Conservation (phyloP, 2,113 vertebrate species). For the Psephotus haematonotus region DNA sequence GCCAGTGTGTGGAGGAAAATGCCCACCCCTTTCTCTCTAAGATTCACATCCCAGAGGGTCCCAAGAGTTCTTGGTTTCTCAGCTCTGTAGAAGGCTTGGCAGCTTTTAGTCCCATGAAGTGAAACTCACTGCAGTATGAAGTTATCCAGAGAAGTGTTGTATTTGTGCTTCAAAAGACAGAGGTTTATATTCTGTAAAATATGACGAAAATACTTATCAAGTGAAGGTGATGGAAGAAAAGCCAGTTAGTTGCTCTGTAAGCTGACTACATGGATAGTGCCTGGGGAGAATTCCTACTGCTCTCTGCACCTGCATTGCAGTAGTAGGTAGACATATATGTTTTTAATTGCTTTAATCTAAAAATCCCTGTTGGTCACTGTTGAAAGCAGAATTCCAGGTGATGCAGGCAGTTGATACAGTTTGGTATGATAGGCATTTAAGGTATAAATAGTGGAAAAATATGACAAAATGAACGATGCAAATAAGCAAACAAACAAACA, state of each 20-base stretch:
- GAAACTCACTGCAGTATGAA: background rate
- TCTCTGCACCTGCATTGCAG: constrained; percentile 44
- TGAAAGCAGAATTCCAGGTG: background rate
- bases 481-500: background rate
- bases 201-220: background rate
- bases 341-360: constrained; percentile 22
- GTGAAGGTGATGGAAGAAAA: background rate
- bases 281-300: background rate
- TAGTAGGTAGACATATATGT: background rate
- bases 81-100: background rate
- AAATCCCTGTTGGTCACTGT: background rate
- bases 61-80: background rate
- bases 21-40: background rate
- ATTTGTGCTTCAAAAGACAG: background rate
- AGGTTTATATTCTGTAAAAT: background rate
- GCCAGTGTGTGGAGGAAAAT: background rate
- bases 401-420: background rate
- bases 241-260: background rate
- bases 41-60: background rate
- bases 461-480: background rate
- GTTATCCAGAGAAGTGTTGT: background rate
- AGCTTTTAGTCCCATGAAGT: background rate
- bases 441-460: background rate
- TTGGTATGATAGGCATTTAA: background rate
- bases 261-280: background rate